Evolutionary conservation across 2,113 vertebrate genomes (phyloP), one percentile per base, ranked within the genome.

Genomic region (Macrotus californicus): DNA sequence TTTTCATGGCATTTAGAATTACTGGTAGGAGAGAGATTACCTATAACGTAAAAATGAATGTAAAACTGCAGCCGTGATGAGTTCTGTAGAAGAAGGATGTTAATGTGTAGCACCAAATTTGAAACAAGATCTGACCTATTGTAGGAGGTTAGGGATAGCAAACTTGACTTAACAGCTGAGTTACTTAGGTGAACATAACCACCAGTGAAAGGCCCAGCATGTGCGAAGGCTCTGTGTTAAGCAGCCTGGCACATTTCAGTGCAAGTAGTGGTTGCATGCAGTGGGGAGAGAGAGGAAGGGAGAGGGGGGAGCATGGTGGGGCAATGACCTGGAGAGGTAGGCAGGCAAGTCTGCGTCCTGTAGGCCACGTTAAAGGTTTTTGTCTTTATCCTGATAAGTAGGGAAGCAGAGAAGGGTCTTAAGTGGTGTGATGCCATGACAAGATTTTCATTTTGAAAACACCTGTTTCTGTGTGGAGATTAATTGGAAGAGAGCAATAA

Each of bases 1-100:
- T 91, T 95, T 94, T 61, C 9, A 48, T 89, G 85, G 64, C 34
- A 76, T 92, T 67, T 81, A 90, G 75, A 48, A 75, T 64, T 54
- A 50, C 41, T 41, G 3, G 41, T 31, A 31, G 21, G 19, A 48
- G 46, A 70, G 50, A 3, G 19, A 29, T 43, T 72, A n/a, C 18
- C 66, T 24, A 18, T 31, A 87, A 36, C 10, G 2, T 79, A 61
- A 83, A 96, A 94, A 69, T 66, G 36, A 48, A 39, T 43, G 3
- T 82, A 52, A 82, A 67, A 79, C 52, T 93, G 12, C 14, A 81
- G 13, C 69, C 72, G 29, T 75, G 59, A 24, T 67, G 66, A 69
- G 19, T 50, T 73, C 12, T 93, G 1, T 73, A n/a, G 91, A 64
- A 83, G 39, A 50, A 93, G 61, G 39, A 12, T 75, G 18, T 19